A percentile compares a stretch with the other conserved stretches of the same genome.
Evolutionary conservation across 2,797 vertebrate species (phyloP).

Genomic region (Psittacula derbiana): DNA sequence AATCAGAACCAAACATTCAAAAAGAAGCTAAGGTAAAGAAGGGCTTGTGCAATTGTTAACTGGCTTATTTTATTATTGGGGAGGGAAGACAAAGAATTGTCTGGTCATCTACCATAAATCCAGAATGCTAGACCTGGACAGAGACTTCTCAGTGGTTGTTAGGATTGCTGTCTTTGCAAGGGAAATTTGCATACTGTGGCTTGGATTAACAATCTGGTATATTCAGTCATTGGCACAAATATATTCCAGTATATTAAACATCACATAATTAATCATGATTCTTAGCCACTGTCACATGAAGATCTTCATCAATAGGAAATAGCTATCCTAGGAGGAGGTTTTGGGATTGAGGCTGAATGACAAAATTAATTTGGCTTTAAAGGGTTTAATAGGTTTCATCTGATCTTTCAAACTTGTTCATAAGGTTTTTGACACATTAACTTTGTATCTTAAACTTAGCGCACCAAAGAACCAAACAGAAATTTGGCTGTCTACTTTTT

Average conservation of each 20-base stretch:
- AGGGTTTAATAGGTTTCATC: rapidly evolving
- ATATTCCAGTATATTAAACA: not conserved
- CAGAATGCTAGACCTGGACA: not conserved
- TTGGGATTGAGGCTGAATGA: not conserved
- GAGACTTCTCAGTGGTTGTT: not conserved
- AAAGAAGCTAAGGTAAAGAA: not conserved
- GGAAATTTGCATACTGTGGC: not conserved
- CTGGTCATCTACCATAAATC: not conserved
- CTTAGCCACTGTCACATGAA: not conserved
- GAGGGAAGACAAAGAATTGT: not conserved
- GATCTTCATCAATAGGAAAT: not conserved
- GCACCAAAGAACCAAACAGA: not conserved
- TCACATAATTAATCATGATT: not conserved
- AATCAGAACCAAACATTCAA: not conserved
- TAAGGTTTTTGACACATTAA: not conserved
- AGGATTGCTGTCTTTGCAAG: not conserved
- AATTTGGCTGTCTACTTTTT: not conserved
- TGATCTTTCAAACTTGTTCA: not conserved
- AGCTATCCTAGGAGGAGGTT: not conserved
- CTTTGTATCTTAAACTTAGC: not conserved
- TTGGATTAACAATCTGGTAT: not conserved
- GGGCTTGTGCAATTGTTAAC: not conserved
- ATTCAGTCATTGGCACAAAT: not conserved
- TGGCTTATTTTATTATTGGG: not conserved
- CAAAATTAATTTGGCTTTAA: not conserved